Evolutionary conservation across 2,797 vertebrate genomes (phyloP), one percentile per base, ranked within the genome.

Genomic region (Dallia pectoralis): DNA sequence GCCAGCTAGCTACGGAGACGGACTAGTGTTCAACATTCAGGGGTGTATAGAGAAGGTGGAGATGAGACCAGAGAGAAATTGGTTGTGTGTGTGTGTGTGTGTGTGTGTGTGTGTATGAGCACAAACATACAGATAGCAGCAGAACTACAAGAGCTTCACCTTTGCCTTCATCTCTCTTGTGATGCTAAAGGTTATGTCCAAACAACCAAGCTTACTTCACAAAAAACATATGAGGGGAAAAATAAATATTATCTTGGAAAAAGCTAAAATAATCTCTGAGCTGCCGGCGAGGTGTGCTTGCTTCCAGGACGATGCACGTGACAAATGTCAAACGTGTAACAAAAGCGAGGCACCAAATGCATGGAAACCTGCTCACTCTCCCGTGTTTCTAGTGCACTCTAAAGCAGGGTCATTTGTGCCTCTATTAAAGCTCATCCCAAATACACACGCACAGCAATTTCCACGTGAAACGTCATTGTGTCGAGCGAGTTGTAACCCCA

Each of bases 281-380:
- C 82, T 81, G 78, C 68, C 61, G 49, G 70, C 69, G 81, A 78
- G 47, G 53, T 78, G 79, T 83, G 81, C 81, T 82, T 80, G 53
- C 82, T 79, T 82, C 78, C 79, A 80, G 78, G 47, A 61, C 71
- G 81, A 87, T 82, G 85, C 77, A 71, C 85, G 87, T 88, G 84
- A 86, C 85, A 86, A 90, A 90, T 82, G 89, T 89, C 82, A 85
- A 84, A 76, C 77, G 87, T 87, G 81, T 83, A 86, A 87, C 88
- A 84, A 84, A 80, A 79, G 70, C 73, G 77, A 80, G 78, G 47
- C 82, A 85, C 78, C 85, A 87, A 85, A 86, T 88, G 82, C 71
- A 70, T 82, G 86, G 81, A 74, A 79, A 82, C 84, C 77, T 27
- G 70, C 9, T 61, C 27, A 16, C 76, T 69, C 73, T 84, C 79